Base-by-base conservation (phyloP, 2,797 vertebrate species). In the Etheostoma perlongum region DNA sequence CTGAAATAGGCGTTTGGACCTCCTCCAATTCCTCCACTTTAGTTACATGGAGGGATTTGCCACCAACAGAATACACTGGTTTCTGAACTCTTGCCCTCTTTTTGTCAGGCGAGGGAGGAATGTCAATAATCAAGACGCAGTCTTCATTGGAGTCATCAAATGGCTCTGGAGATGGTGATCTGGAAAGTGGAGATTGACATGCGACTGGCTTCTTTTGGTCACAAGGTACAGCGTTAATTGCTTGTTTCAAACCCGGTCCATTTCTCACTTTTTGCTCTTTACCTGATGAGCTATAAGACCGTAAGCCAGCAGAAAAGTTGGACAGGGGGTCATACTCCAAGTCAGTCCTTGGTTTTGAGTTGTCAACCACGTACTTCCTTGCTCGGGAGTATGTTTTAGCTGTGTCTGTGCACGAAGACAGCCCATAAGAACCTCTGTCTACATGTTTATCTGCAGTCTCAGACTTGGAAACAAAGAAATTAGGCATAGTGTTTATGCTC, bases 251-350 rank as follows among this genome's bases (percentile, higher is more conserved):
- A n/a, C 66, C 48, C 13, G 73, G 65, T 53, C 13, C 52, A 2
- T 52, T 74, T 76, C 82, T 71, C 2, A 48, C 33, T 62, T 85
- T 85, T 40, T 75, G 83, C 21, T 85, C 83, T 33, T 77, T 86
- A 52, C 40, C 48, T 4, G 87, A 82, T 5, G 89, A 90, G 72
- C 78, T 89, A 74, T 84, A 82, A 66, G 93, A 91, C 12, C 86
- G 72, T 9, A 95, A 25, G 54, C 87, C 94, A 40, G 95, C 88
- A 69, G 94, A 95, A 74, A 94, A 96, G 90, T 95, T 96, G 67
- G 95, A 94, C 59, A 95, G 88, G 14, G 95, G 95, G 70, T 96
- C 93, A 74, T 95, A 96, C 85, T 96, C 95, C 83, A 95, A 83
- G 86, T 95, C 94, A 40, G 93, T 94, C 82, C 87, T 94, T 23